A percentile compares a stretch with the other conserved stretches of the same genome.
Evolutionary conservation across 2,888 invertebrate genomes (phyloP).

Genomic region (Leptinotarsa tumamoca): DNA sequence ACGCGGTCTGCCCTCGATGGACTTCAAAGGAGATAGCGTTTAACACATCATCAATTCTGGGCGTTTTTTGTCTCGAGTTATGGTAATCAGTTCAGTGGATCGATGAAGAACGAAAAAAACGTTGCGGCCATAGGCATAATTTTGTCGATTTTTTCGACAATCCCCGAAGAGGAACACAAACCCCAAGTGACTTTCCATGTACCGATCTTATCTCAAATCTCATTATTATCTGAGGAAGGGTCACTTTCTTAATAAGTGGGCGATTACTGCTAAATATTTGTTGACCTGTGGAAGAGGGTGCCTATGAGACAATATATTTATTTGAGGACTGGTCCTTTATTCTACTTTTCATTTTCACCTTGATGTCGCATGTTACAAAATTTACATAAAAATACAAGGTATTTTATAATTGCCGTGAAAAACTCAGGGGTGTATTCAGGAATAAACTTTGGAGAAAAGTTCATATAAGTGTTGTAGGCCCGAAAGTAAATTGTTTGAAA

Average conservation of each 20-base stretch:
- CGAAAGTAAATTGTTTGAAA: too few species aligned
- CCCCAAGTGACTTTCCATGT: not conserved
- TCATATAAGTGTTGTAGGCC: too few species aligned
- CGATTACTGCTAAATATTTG: not conserved
- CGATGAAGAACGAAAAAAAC: constrained; percentile 8
- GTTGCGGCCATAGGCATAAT: not conserved
- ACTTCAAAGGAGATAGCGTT: constrained; percentile 39
- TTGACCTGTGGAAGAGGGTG: too few species aligned
- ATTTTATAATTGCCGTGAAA: too few species aligned
- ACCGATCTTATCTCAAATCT: not conserved
- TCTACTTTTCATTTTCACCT: too few species aligned
- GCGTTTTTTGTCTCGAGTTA: constrained; percentile 32
- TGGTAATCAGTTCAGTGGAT: constrained; percentile 29
- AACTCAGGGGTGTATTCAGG: too few species aligned
- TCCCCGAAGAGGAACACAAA: not conserved
- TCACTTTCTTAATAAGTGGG: not conserved
- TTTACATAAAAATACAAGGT: too few species aligned
- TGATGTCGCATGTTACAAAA: too few species aligned
- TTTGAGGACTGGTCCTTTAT: too few species aligned
- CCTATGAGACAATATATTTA: too few species aligned
- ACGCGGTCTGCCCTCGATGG: constrained; percentile 38
- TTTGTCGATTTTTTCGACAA: constrained; percentile 1
- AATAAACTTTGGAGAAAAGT: too few species aligned
- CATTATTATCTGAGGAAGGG: not conserved
- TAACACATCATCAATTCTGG: constrained; percentile 46